phyloP scores from a whole-genome alignment of 2,797 vertebrate genomes.

The Sebastes flavidus region DNA sequence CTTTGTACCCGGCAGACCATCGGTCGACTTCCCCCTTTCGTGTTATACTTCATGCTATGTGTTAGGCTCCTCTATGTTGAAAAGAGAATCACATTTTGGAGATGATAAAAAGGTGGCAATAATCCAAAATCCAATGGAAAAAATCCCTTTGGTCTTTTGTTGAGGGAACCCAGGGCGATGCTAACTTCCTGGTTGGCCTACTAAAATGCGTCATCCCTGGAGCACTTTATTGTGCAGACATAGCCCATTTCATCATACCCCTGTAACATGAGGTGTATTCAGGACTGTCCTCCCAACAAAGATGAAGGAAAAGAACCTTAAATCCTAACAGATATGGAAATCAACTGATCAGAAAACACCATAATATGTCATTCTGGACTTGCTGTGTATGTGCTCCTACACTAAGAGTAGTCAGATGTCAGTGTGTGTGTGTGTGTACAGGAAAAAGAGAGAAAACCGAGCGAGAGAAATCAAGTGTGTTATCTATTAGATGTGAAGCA shows the following conservation, averaged over 20 bases:
- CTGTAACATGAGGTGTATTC: neutral
- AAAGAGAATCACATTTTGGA: neutral
- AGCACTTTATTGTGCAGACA: too few relatives aligned
- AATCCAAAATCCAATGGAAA: neutral
- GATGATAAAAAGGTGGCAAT: neutral
- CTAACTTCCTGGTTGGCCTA: too few relatives aligned
- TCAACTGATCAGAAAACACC: neutral
- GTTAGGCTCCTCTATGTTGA: neutral
- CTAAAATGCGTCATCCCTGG: too few relatives aligned
- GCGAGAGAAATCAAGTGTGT: neutral
- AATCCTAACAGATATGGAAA: neutral
- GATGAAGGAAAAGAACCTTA: neutral
- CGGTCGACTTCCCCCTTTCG: neutral
- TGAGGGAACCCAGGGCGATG: too few relatives aligned
- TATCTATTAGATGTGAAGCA: neutral
- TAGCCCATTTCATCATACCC: neutral
- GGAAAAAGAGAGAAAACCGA: neutral
- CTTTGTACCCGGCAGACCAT: rapidly evolving
- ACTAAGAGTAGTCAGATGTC: neutral
- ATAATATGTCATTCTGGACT: neutral
- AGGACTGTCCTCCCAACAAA: neutral
- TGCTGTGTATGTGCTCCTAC: neutral
- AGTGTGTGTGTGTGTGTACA: neutral
- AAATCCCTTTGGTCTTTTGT: neutral
- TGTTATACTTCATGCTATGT: neutral